Evolutionary conservation across 1,140 invertebrate genomes (phyloP).

Genomic region (Bombyx mandarina): DNA sequence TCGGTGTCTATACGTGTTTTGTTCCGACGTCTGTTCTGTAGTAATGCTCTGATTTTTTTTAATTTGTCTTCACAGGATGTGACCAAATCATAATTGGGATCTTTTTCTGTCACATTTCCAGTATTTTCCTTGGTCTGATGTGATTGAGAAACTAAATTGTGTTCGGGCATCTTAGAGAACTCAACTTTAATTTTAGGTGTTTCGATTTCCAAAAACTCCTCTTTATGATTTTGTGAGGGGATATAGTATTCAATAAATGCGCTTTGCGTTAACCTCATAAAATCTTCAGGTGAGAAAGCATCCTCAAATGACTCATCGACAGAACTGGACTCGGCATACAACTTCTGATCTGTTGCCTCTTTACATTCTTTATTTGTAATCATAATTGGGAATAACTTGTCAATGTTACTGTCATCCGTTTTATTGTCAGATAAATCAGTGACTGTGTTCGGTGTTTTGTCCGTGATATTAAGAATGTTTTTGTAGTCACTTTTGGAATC

Average conservation of each 20-base stretch:
- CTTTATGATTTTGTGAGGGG: conserved; percentile 25
- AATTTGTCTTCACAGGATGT: conserved; percentile 53
- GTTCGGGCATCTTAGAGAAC: background rate
- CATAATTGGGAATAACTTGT: too few relatives aligned
- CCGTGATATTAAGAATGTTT: conserved; percentile 22
- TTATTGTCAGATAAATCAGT: conserved; percentile 32
- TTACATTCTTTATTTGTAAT: too few relatives aligned
- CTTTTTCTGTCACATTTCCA: conserved; percentile 10
- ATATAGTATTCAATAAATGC: conserved; percentile 32
- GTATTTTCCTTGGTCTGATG: conserved; percentile 7
- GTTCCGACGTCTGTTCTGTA: conserved; percentile 26
- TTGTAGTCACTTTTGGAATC: conserved; percentile 45
- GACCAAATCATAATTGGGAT: conserved; percentile 20
- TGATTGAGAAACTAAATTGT: background rate
- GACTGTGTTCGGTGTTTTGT: conserved; percentile 14
- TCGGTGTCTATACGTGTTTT: conserved; percentile 8
- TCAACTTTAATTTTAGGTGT: conserved; percentile 18
- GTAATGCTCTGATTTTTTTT: conserved; percentile 35
- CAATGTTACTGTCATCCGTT: conserved; percentile 15
- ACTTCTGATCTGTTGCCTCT: conserved; percentile 5
- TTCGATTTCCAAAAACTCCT: conserved; percentile 23
- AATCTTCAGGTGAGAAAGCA: conserved; percentile 41
- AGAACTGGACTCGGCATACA: conserved; percentile 21
- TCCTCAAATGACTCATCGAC: conserved; percentile 46
- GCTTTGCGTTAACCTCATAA: conserved; percentile 24